Percentiles rank a stretch among this genome's conserved stretches.
phyloP scores from a whole-genome alignment of 2,113 vertebrate genomes.

The Holacanthus passer region DNA sequence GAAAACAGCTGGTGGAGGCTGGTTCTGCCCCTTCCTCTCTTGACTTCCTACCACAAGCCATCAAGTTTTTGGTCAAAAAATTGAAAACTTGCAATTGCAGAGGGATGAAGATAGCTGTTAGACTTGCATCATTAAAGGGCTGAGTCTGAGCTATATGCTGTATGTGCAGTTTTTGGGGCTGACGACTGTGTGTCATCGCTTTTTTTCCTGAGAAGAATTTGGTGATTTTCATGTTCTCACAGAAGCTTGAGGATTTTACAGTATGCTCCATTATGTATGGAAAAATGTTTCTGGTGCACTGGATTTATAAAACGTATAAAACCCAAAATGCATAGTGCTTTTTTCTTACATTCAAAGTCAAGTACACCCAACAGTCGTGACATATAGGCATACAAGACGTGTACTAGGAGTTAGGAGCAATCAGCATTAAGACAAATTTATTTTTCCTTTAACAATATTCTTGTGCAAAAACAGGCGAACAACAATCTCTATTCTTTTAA shows the following conservation, averaged over 20 bases:
- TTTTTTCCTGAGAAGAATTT: background rate
- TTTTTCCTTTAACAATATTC: background rate
- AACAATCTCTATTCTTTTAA: background rate
- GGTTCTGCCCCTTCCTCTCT: constrained; percentile 28
- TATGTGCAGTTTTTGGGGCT: background rate
- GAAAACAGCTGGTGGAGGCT: constrained; percentile 62
- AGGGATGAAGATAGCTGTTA: constrained; percentile 17
- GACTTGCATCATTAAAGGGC: constrained; percentile 11
- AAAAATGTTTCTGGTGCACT: background rate
- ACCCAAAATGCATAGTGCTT: background rate
- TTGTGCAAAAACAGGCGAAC: background rate
- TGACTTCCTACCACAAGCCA: constrained; percentile 22
- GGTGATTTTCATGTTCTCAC: background rate
- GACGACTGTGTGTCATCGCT: background rate
- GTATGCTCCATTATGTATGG: background rate
- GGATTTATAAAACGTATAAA: background rate
- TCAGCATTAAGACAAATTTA: constrained; percentile 8
- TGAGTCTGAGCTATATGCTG: background rate
- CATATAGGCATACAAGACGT: background rate
- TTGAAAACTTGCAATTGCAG: constrained; percentile 23
- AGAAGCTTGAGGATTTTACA: background rate
- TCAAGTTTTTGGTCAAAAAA: constrained; percentile 25
- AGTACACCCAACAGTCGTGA: background rate
- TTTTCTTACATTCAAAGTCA: background rate
- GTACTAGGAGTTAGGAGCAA: background rate